A percentile compares a stretch with the other conserved stretches of the same genome.
Conservation (phyloP, 1,140 invertebrate species). For the Asobara japonica region DNA sequence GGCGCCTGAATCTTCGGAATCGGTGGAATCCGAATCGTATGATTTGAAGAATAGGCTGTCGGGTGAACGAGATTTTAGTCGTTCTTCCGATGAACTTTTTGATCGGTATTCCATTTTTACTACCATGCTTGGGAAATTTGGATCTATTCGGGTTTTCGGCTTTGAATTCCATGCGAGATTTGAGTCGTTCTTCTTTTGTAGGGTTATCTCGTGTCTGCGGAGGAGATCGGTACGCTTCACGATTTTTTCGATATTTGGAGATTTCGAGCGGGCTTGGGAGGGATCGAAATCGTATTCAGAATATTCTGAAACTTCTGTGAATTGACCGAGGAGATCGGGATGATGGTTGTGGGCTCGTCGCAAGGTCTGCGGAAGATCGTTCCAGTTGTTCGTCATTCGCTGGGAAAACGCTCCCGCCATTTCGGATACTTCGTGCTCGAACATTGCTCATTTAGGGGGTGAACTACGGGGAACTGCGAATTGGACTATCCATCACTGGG, state of each 20-base stretch:
- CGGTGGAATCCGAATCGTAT: constrained; percentile 57
- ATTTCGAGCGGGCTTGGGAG: constrained; percentile 33
- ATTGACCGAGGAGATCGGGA: constrained; percentile 62
- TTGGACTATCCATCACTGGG: neutral
- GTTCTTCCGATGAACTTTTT: constrained; percentile 59
- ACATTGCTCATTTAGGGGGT: constrained; percentile 32
- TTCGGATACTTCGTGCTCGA: constrained; percentile 63
- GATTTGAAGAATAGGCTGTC: constrained; percentile 62
- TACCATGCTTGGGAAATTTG: constrained; percentile 36
- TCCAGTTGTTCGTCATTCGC: constrained; percentile 59
- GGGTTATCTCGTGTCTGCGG: constrained; percentile 49
- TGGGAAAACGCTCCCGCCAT: constrained; percentile 60
- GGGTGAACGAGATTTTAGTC: constrained; percentile 62
- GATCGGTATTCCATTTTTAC: constrained; percentile 29
- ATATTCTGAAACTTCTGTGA: constrained; percentile 58
- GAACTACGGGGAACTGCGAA: neutral
- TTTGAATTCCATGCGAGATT: constrained; percentile 39
- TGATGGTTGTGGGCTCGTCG: constrained; percentile 59
- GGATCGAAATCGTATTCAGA: constrained; percentile 54
- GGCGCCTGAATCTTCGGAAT: constrained; percentile 63
- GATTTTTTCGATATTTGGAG: constrained; percentile 39
- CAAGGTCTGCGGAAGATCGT: constrained; percentile 62
- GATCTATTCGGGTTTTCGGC: constrained; percentile 42
- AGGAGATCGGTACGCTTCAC: constrained; percentile 58
- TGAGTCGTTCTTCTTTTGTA: no score